These are phyloP conservation scores for Python bivittatus DNA, from an alignment of 2,113 vertebrate genomes.

Conservation along the genomic window DNA sequence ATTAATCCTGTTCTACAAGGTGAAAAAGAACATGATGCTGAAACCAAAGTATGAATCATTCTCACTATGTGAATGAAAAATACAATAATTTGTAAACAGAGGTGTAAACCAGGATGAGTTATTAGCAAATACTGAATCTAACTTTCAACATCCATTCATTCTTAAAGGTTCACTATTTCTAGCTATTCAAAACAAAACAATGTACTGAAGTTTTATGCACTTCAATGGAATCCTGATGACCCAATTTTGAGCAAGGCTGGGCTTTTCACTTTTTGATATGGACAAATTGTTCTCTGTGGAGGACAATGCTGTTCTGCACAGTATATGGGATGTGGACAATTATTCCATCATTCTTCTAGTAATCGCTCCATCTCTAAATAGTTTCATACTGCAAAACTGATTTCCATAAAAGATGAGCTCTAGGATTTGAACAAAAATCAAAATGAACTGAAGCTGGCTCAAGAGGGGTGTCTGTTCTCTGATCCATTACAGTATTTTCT, in stretches of 20 bases:
- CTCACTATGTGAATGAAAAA: background rate
- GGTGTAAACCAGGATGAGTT: background rate
- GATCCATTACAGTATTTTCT: background rate
- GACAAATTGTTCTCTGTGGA: background rate
- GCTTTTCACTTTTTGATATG: background rate
- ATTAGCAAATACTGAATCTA: background rate
- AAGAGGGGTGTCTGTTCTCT: background rate
- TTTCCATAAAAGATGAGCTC: background rate
- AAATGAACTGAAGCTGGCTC: background rate
- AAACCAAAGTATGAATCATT: background rate
- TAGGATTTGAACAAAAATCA: background rate
- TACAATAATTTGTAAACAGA: background rate
- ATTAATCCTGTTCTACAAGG: rapidly evolving
- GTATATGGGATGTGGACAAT: background rate
- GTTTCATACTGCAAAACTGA: background rate
- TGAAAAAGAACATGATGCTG: background rate
- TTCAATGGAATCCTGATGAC: background rate
- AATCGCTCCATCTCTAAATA: background rate
- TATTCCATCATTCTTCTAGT: background rate
- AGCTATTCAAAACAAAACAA: background rate
- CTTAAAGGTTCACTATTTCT: background rate
- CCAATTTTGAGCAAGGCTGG: background rate
- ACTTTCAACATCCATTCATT: background rate
- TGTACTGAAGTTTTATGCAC: background rate
- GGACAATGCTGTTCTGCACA: background rate